These are phyloP conservation scores for Tragelaphus imberbis DNA, from an alignment of 2,113 vertebrate genomes.

Conservation along the genomic window DNA sequence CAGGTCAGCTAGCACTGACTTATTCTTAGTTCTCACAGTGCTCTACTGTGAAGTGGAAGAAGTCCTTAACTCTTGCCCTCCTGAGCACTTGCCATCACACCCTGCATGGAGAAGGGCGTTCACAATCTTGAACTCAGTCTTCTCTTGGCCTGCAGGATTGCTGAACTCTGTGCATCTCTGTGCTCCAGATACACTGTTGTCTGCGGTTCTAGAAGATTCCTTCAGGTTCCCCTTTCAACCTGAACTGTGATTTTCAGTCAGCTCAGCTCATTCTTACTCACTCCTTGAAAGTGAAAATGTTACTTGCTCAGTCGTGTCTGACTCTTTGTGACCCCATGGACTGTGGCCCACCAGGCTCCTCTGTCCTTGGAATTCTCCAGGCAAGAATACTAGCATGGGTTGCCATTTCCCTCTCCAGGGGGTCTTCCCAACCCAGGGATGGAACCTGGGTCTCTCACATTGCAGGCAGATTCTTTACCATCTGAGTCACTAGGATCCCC, in stretches of 20 bases:
- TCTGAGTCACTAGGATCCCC: not conserved
- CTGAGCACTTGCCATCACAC: not conserved
- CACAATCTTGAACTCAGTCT: not conserved
- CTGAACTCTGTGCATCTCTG: not conserved
- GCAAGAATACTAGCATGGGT: not conserved
- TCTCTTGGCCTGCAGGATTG: not conserved
- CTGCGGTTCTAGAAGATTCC: not conserved
- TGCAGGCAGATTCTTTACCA: not conserved
- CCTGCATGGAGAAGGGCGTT: not conserved
- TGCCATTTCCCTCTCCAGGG: not conserved
- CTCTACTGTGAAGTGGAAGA: not conserved
- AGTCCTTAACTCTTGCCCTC: not conserved
- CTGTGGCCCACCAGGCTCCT: not conserved
- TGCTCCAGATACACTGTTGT: not conserved
- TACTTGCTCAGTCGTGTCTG: accelerated
- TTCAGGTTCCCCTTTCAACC: not conserved
- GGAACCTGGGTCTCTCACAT: not conserved
- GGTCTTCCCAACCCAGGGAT: not conserved
- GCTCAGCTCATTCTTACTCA: not conserved
- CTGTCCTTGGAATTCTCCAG: not conserved
- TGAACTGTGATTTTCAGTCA: not conserved
- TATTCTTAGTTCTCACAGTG: not conserved
- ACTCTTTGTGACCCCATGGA: not conserved
- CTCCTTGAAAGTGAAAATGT: not conserved
- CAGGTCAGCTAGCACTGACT: not conserved